A percentile compares a stretch with the other conserved stretches of the same genome.
Conservation (phyloP, 2,113 vertebrate genomes). For the Psettodes erumei region DNA sequence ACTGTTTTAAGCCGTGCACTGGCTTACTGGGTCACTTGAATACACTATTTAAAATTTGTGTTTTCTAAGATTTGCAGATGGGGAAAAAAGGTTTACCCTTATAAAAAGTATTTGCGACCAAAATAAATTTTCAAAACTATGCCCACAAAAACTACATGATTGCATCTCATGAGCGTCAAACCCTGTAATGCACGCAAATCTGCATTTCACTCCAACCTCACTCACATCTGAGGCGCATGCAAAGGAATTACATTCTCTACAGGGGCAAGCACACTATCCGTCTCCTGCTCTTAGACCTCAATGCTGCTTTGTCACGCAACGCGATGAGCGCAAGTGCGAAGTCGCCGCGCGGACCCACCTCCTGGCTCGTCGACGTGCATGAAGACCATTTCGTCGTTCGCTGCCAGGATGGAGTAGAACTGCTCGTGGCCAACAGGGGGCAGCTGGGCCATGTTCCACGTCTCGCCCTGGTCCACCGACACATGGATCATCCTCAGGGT, state of each 20-base stretch:
- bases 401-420: slow-evolving; percentile 94
- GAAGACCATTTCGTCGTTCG: slow-evolving; percentile 93
- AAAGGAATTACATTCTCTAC: neutral
- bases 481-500: slow-evolving; percentile 89
- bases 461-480: slow-evolving; percentile 88
- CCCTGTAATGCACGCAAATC: too few relatives aligned
- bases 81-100: too few relatives aligned
- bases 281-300: neutral
- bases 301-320: neutral
- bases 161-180: neutral
- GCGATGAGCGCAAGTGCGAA: neutral
- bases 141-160: too few relatives aligned
- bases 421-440: slow-evolving; percentile 93
- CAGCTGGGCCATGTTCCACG: slow-evolving; percentile 94
- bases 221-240: neutral
- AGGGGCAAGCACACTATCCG: neutral
- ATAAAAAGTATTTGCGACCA: too few relatives aligned
- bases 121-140: too few relatives aligned
- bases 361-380: slow-evolving; percentile 95
- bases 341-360: slow-evolving; percentile 79
- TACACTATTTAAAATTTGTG: too few relatives aligned
- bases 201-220: neutral
- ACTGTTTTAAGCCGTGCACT: too few relatives aligned
- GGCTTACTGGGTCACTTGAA: too few relatives aligned
- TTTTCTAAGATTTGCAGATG: too few relatives aligned